A percentile compares a stretch with the other conserved stretches of the same genome.
These are phyloP conservation scores for Acrobasis suavella DNA, from an alignment of 2,888 invertebrate genomes.

Conservation along the genomic window DNA sequence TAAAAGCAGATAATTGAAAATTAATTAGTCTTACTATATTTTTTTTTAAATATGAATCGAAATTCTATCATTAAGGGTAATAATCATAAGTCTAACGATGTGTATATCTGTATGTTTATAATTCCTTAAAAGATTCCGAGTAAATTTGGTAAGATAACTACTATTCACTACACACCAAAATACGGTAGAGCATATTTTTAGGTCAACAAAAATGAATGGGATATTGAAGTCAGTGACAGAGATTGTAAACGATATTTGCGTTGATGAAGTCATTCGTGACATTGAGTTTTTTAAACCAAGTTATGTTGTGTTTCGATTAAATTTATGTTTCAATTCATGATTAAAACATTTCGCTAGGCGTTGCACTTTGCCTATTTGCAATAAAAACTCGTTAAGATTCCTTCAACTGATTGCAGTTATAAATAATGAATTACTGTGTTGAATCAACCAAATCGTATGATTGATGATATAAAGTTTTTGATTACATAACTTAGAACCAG, in stretches of 20 bases:
- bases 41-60: no score
- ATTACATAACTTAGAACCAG: not conserved
- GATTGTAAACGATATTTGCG: not conserved
- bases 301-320: constrained; percentile 1
- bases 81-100: no score
- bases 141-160: not conserved
- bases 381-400: constrained; percentile 15
- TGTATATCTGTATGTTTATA: no score
- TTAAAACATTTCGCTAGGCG: constrained; percentile 1
- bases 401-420: constrained; percentile 3
- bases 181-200: not conserved
- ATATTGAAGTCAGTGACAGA: not conserved
- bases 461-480: constrained; percentile 12
- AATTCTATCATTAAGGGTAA: no score
- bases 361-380: constrained; percentile 7
- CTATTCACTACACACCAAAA: not conserved
- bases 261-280: constrained; percentile 13
- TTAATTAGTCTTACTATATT: no score
- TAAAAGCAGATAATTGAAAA: not conserved
- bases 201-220: not conserved
- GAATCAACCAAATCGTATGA: constrained; percentile 20
- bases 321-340: not conserved
- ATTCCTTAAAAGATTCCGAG: not conserved
- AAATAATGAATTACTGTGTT: constrained; percentile 13
- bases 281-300: not conserved